Evolutionary conservation across 2,797 vertebrate species (phyloP).

Genomic region (Sebastes hopkinsi): DNA sequence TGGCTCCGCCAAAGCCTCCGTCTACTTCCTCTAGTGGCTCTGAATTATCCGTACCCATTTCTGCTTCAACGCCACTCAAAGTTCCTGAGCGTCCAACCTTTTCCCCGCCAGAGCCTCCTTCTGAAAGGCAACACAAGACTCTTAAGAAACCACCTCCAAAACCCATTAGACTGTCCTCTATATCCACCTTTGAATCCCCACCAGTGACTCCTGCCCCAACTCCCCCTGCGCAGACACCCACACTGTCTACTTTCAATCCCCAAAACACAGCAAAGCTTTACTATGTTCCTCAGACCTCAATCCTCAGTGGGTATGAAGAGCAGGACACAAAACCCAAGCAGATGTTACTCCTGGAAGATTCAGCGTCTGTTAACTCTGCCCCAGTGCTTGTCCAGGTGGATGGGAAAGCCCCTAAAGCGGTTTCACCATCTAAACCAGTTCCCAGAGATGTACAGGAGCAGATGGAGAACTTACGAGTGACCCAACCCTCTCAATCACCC

Average conservation of each 20-base stretch:
- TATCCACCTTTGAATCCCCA: conserved; percentile 61
- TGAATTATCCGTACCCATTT: conserved; percentile 38
- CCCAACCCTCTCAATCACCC: conserved; percentile 17
- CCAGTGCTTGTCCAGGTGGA: conserved; percentile 51
- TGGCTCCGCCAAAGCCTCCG: conserved; percentile 80
- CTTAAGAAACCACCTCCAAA: conserved; percentile 78
- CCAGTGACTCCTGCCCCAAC: conserved; percentile 59
- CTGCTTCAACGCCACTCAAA: conserved; percentile 20
- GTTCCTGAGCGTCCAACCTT: conserved; percentile 70
- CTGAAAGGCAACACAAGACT: conserved; percentile 59
- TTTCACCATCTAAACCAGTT: conserved; percentile 59
- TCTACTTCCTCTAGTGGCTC: conserved; percentile 56
- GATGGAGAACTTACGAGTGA: conserved; percentile 46
- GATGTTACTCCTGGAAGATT: conserved; percentile 74
- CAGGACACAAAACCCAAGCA: conserved; percentile 65
- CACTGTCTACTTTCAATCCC: conserved; percentile 80
- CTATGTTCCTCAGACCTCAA: conserved; percentile 53
- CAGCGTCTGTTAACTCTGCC: conserved; percentile 34
- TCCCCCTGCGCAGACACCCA: conserved; percentile 47
- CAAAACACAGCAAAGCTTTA: conserved; percentile 79
- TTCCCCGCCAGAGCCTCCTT: conserved; percentile 73
- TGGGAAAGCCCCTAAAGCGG: conserved; percentile 46
- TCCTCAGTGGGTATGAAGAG: conserved; percentile 40
- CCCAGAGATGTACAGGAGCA: conserved; percentile 45
- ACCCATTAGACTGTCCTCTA: conserved; percentile 78